Conservation (phyloP, 2,113 vertebrate genomes). For the Neolamprologus tretocephalus region DNA sequence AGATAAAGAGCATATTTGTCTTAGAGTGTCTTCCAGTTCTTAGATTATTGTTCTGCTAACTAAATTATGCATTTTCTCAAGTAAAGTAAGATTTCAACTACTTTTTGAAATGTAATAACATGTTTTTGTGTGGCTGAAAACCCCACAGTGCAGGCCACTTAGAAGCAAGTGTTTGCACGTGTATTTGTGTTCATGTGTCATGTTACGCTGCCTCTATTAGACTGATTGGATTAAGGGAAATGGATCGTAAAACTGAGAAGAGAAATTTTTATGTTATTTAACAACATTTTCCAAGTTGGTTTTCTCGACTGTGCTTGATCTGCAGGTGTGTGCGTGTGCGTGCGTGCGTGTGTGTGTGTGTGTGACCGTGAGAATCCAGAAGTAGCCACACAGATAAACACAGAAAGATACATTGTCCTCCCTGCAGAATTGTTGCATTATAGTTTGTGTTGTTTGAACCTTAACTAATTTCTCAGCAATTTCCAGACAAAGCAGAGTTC, state of each 20-base stretch:
- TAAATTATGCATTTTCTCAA: neutral
- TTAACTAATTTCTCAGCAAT: conserved; percentile 15
- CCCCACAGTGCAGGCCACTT: neutral
- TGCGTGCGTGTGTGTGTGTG: fast-evolving
- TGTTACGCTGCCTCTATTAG: neutral
- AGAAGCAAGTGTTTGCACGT: neutral
- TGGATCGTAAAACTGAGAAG: neutral
- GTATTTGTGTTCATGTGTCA: neutral
- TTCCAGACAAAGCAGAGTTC: conserved; percentile 6
- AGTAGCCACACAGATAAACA: neutral
- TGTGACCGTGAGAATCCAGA: neutral
- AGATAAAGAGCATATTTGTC: neutral
- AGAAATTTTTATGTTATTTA: conserved; percentile 7
- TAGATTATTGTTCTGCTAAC: neutral
- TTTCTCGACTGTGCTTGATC: neutral
- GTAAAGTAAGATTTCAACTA: neutral
- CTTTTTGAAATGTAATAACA: neutral
- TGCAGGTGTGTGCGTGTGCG: fast-evolving
- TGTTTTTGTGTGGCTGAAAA: neutral
- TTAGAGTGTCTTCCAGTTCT: neutral
- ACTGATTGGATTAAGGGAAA: conserved; percentile 19
- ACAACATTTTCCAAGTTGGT: neutral
- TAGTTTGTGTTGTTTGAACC: conserved; percentile 27
- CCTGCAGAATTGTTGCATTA: neutral
- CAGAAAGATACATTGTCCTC: neutral